Evolutionary conservation across 2,888 invertebrate genomes (phyloP).

Genomic region (Margaritifera margaritifera): DNA sequence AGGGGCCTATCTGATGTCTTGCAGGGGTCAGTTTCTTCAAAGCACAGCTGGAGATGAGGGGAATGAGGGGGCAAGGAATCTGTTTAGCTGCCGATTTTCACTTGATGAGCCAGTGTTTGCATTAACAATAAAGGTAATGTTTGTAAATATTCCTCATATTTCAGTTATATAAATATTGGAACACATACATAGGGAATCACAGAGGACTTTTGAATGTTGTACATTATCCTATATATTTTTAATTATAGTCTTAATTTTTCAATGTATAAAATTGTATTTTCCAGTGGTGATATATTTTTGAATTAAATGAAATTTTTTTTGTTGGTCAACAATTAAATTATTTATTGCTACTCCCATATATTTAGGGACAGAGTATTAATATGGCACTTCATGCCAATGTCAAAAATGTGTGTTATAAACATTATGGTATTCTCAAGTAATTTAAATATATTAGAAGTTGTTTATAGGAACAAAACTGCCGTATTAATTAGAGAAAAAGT

Average conservation of each 20-base stretch:
- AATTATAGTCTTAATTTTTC: not conserved
- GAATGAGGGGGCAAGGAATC: not conserved
- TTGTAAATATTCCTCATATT: not conserved
- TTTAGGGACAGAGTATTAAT: too few relatives aligned
- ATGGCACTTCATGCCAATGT: too few relatives aligned
- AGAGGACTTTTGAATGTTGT: not conserved
- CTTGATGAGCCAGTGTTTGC: slow-evolving; percentile 14
- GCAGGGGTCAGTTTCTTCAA: slow-evolving; percentile 15
- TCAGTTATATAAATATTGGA: not conserved
- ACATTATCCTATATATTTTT: not conserved
- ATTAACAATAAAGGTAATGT: slow-evolving; percentile 25
- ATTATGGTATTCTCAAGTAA: too few relatives aligned
- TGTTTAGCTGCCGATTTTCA: slow-evolving; percentile 14
- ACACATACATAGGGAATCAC: not conserved
- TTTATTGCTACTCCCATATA: too few relatives aligned
- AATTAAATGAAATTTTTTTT: too few relatives aligned
- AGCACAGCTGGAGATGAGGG: not conserved
- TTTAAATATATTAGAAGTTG: too few relatives aligned
- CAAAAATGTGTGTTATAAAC: too few relatives aligned
- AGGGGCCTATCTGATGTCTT: slow-evolving; percentile 36
- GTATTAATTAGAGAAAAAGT: too few relatives aligned
- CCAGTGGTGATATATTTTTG: too few relatives aligned
- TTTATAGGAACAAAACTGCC: too few relatives aligned
- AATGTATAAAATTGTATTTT: too few relatives aligned
- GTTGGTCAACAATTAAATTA: too few relatives aligned